Percentiles rank a stretch among this genome's conserved stretches.
Evolutionary conservation across 2,888 invertebrate species (phyloP).

Genomic region (Phyllotreta cruciferae): DNA sequence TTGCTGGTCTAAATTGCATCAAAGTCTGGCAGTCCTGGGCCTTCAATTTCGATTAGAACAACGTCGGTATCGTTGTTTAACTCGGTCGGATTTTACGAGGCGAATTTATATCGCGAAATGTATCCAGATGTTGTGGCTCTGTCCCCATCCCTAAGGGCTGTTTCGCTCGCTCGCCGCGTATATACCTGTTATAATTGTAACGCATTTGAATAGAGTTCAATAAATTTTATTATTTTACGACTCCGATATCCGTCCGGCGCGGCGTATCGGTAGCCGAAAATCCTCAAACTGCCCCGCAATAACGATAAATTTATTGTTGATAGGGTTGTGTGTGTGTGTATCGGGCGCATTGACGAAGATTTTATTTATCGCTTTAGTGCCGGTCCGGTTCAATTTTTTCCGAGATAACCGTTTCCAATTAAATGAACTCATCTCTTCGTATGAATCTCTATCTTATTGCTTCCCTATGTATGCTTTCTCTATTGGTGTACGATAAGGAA

Average conservation of each 20-base stretch:
- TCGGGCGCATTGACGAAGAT: neutral
- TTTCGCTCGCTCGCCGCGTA: no score
- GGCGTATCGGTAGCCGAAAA: conserved; percentile 13
- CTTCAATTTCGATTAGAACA: no score
- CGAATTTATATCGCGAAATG: no score
- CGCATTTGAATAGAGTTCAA: conserved; percentile 32
- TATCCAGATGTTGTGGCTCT: no score
- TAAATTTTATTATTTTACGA: conserved; percentile 33
- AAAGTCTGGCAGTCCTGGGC: no score
- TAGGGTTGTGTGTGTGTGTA: neutral
- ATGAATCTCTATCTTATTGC: no score
- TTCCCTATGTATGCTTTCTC: no score
- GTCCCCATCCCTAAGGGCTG: no score
- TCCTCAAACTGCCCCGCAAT: conserved; percentile 17
- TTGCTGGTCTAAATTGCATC: no score
- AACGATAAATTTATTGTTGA: conserved; percentile 19
- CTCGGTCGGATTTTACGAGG: no score
- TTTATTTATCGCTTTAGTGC: conserved; percentile 6
- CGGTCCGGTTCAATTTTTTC: neutral
- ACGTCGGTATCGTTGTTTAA: no score
- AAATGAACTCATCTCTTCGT: neutral
- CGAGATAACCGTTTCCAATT: conserved; percentile 4
- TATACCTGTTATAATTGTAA: conserved; percentile 29
- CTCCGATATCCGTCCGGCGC: conserved; percentile 5
- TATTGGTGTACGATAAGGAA: conserved; percentile 13